A percentile compares a stretch with the other conserved stretches of the same genome.
phyloP scores from a whole-genome alignment of 1,140 invertebrate species.

The Dolichoris vasculosae region DNA sequence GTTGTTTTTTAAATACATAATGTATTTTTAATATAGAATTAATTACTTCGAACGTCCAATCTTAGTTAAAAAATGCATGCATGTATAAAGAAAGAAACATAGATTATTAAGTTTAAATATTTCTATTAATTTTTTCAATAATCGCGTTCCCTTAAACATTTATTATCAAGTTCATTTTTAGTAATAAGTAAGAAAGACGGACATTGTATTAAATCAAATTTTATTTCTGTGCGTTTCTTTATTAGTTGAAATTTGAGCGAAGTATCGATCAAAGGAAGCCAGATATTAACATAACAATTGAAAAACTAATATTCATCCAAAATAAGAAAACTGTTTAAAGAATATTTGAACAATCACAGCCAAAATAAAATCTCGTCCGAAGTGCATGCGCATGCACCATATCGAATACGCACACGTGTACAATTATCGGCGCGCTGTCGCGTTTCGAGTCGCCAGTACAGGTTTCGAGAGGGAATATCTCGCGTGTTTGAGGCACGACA shows the following conservation, averaged over 20 bases:
- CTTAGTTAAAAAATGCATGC: background rate
- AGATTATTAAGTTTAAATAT: background rate
- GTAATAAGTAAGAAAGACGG: no score
- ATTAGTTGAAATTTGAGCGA: no score
- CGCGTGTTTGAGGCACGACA: background rate
- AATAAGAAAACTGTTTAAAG: background rate
- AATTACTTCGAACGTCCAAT: background rate
- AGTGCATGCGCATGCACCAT: background rate
- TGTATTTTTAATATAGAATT: background rate
- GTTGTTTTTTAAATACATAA: background rate
- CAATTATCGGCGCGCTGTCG: background rate
- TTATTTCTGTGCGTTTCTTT: no score
- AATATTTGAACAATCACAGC: background rate
- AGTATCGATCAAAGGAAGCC: background rate
- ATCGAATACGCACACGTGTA: background rate
- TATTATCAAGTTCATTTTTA: no score
- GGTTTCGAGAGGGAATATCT: slow-evolving; percentile 3
- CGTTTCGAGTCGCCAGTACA: background rate
- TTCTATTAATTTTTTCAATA: no score
- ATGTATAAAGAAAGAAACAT: background rate
- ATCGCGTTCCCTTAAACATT: no score
- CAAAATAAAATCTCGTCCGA: background rate
- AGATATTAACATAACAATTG: no score
- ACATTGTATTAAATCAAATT: no score
- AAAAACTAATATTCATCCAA: background rate